Conservation (phyloP, 2,888 invertebrate species). For the Macropis europaea region DNA sequence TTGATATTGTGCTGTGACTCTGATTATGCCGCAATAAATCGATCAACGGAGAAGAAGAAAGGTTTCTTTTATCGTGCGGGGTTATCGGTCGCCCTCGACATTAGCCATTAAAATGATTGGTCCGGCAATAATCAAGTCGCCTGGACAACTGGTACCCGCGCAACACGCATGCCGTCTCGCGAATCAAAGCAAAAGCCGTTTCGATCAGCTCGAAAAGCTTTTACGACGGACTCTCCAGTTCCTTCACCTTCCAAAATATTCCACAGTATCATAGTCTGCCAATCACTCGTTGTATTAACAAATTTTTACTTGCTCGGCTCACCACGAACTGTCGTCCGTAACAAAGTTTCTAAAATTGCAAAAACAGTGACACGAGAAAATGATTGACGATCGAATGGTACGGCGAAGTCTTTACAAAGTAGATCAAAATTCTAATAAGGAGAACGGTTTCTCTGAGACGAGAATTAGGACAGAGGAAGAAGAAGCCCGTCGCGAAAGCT, state of each 20-base stretch:
- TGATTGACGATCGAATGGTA: too few relatives aligned
- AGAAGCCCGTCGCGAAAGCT: slow-evolving; percentile 30
- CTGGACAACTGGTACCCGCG: slow-evolving; percentile 46
- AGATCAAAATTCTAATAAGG: too few relatives aligned
- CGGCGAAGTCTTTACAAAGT: too few relatives aligned
- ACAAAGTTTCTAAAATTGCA: too few relatives aligned
- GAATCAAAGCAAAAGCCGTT: slow-evolving; percentile 35
- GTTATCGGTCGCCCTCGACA: slow-evolving; percentile 70
- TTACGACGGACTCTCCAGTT: not conserved
- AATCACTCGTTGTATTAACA: too few relatives aligned
- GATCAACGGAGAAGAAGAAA: slow-evolving; percentile 44
- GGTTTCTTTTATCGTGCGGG: slow-evolving; percentile 59
- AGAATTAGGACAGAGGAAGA: not conserved
- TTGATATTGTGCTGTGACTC: slow-evolving; percentile 15
- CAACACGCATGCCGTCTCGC: slow-evolving; percentile 37
- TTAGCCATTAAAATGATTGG: slow-evolving; percentile 67
- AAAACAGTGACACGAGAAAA: too few relatives aligned
- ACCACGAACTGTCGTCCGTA: too few relatives aligned
- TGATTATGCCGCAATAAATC: slow-evolving; percentile 10
- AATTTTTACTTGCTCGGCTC: too few relatives aligned
- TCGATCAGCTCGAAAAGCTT: not conserved
- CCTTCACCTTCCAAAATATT: not conserved
- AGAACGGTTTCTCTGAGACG: too few relatives aligned
- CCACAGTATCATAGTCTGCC: too few relatives aligned
- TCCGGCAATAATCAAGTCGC: slow-evolving; percentile 62